Conservation (phyloP, 2,797 vertebrate genomes). For the Coluber constrictor region DNA sequence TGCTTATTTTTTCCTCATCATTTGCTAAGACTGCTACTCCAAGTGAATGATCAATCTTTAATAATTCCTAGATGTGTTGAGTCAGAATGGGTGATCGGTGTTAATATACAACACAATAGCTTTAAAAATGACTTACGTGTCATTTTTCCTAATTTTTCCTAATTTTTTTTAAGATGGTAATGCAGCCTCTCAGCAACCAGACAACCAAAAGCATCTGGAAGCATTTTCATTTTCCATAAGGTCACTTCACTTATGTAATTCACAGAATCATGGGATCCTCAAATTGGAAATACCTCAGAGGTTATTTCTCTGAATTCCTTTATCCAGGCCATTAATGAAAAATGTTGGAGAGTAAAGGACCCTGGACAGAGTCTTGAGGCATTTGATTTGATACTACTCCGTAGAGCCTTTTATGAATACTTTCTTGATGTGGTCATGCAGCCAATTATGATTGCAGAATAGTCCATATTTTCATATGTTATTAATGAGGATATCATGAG, state of each 20-base stretch:
- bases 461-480: background rate
- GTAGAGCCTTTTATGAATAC: background rate
- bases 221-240: background rate
- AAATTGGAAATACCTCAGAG: background rate
- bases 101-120: background rate
- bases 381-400: background rate
- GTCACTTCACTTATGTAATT: background rate
- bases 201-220: background rate
- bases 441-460: background rate
- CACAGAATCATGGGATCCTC: background rate
- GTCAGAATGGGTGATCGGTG: background rate
- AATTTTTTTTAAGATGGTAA: background rate
- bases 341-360: background rate
- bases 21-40: conserved; percentile 16
- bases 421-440: background rate
- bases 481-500: background rate
- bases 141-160: background rate
- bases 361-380: background rate
- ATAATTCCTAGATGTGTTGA: background rate
- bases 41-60: background rate
- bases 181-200: background rate
- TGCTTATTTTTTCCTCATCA: background rate
- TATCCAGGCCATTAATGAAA: background rate
- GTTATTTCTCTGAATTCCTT: background rate
- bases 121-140: background rate